These are phyloP conservation scores for Pteria penguin DNA, from an alignment of 2,888 invertebrate species.

Conservation along the genomic window DNA sequence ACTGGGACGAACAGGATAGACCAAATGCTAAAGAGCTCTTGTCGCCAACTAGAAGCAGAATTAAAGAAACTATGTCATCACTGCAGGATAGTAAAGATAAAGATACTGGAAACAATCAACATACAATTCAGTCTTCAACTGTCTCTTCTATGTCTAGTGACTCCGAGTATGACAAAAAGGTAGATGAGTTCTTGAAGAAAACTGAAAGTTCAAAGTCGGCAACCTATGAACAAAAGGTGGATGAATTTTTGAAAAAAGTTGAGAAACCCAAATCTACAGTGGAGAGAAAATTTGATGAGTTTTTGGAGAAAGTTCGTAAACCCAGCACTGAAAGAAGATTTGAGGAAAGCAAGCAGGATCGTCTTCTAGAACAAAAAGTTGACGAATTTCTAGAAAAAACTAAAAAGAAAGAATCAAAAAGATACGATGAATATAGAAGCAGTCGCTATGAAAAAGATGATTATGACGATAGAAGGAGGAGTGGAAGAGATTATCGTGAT, in stretches of 20 bases:
- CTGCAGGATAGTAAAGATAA: slow-evolving; percentile 12
- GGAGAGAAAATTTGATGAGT: slow-evolving; percentile 24
- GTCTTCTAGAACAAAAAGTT: slow-evolving; percentile 14
- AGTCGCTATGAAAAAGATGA: slow-evolving; percentile 29
- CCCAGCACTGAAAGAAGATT: slow-evolving; percentile 1
- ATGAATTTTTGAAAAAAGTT: slow-evolving; percentile 21
- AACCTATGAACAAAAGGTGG: slow-evolving; percentile 18
- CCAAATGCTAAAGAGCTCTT: too few relatives aligned
- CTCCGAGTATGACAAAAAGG: slow-evolving; percentile 12
- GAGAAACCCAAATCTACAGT: slow-evolving; percentile 27
- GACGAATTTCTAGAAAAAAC: slow-evolving; percentile 23
- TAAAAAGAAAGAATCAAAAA: slow-evolving; percentile 10
- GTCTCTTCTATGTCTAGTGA: neutral
- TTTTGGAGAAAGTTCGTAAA: slow-evolving; percentile 23
- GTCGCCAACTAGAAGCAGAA: too few relatives aligned
- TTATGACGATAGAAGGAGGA: slow-evolving; percentile 31
- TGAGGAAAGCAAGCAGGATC: neutral
- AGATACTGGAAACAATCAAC: neutral
- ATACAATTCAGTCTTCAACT: neutral
- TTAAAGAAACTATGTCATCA: too few relatives aligned
- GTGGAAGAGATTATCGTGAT: slow-evolving; percentile 23
- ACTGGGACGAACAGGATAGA: slow-evolving; percentile 13
- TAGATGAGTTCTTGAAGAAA: slow-evolving; percentile 7
- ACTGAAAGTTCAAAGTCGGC: neutral
- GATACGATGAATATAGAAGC: slow-evolving; percentile 14